Evolutionary conservation across 2,888 invertebrate genomes (phyloP), one percentile per base, ranked within the genome.

Genomic region (Odontocerum albicorne): DNA sequence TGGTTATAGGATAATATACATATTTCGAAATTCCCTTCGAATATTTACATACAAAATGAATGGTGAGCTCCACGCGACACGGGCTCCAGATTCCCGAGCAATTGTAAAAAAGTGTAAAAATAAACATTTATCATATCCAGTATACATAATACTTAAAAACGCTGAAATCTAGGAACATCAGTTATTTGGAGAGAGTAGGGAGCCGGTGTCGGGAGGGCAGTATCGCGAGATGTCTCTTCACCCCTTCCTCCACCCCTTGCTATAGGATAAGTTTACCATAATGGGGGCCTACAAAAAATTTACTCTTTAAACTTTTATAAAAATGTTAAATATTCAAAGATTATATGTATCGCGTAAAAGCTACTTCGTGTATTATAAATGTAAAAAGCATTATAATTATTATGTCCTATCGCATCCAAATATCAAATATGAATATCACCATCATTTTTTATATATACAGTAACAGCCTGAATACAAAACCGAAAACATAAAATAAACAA

Each of bases 401-500:
- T 36, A 17, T 44, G 39, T 22, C n/a, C n/a, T n/a, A 44, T 43
- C 51, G 19, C 36, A 51, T 31, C 4, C 17, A 52, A 52, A 47
- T 47, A 47, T 47, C 40, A 27, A 43, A 43, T 32, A 47, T 55
- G 33, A 53, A 31, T 49, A 55, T 45, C 50, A 50, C 39, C 35
- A 45, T 45, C 36, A 55, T 38, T 49, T 45, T 45, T 17, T 50
- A 17, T 31, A 55, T 49, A 38, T 52, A 57, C 53, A 49, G 21
- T 36, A 57, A 58, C 58, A 51, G 67, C 65, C 64, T 64, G 68
- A 69, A 69, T 67, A 66, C 39, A 20, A 56, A 60, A 52, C 33
- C 36, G 49, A 49, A 49, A 46, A 55, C 49, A 57, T 55, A 71
- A 70, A 72, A 71, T 71, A 71, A 71, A 71, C 71, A 72, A 72